Evolutionary conservation across 2,113 vertebrate genomes (phyloP), one percentile per base, ranked within the genome.

Genomic region (Podarcis raffonei): DNA sequence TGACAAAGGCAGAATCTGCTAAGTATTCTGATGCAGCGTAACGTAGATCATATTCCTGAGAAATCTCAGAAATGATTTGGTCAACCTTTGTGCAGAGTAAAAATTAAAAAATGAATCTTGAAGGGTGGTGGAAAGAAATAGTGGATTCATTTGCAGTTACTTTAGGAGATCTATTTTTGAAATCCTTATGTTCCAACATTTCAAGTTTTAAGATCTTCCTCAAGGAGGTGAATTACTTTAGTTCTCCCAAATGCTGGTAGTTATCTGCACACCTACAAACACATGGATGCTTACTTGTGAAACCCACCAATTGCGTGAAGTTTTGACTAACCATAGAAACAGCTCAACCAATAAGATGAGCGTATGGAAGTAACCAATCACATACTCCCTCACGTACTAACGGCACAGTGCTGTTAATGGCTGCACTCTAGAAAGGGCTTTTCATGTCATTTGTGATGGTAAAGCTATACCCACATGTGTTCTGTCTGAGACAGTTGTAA

Each of bases 281-380:
- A 84, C 42, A 92, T 90, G 71, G 90, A 88, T 90, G 48, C 89
- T 93, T 91, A 87, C 68, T 94, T 68, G 0, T 81, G 0, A 62
- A 93, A 87, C 3, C 35, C 87, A 92, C 95, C 96, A 96, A 96
- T 95, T 89, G 89, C 90, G 53, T 2, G 0, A 83, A 39, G 80
- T 90, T 57, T 65, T 87, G 78, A 72, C 84, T 57, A 91, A 77
- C 87, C 96, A 95, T 94, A 90, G 96, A 96, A 97, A 97, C 96
- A 96, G 89, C n/a, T 82, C 1, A 25, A 82, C 96, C 97, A 97
- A 97, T 95, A 85, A 89, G 22, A 42, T 8, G 62, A 83, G 80
- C 83, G 88, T 68, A 75, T 23, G 76, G 87, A 94, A 96, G 69
- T 89, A 89, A 95, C 94, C 93, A 94, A 95, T 96, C 92, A 85